A percentile compares a stretch with the other conserved stretches of the same genome.
Conservation (phyloP, 2,888 invertebrate genomes). For the Sarcophaga carnaria region DNA sequence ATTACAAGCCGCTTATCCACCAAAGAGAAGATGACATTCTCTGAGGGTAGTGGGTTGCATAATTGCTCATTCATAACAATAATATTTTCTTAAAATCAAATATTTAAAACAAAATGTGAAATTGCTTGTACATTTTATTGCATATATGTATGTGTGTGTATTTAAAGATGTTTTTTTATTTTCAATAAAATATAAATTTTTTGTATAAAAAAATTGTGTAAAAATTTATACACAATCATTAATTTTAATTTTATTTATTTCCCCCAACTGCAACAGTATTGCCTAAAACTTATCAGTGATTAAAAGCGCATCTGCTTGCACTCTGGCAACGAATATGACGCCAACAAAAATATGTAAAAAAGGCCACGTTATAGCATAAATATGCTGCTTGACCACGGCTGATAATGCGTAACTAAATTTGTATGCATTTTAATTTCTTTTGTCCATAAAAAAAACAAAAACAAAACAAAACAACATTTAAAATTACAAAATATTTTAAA, state of each 20-base stretch:
- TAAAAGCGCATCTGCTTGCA: constrained; percentile 16
- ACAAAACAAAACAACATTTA: not conserved
- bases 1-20: too few relatives aligned
- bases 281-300: not conserved
- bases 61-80: not conserved
- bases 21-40: too few relatives aligned
- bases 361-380: too few relatives aligned
- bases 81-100: constrained; percentile 3
- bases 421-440: constrained; percentile 37
- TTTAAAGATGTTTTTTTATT: too few relatives aligned
- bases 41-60: too few relatives aligned
- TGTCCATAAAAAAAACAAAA: not conserved
- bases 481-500: constrained; percentile 37
- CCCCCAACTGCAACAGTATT: not conserved
- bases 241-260: not conserved
- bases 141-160: too few relatives aligned
- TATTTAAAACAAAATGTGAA: constrained; percentile 26
- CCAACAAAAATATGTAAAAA: constrained; percentile 22
- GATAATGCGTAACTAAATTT: constrained; percentile 61
- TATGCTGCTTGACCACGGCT: constrained; percentile 7
- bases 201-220: not conserved
- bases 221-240: constrained; percentile 26
- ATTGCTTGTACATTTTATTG: constrained; percentile 12
- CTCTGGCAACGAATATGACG: constrained; percentile 33
- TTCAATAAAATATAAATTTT: not conserved